These are phyloP conservation scores for Phengaris alcon DNA, from an alignment of 2,888 invertebrate genomes.

Conservation along the genomic window DNA sequence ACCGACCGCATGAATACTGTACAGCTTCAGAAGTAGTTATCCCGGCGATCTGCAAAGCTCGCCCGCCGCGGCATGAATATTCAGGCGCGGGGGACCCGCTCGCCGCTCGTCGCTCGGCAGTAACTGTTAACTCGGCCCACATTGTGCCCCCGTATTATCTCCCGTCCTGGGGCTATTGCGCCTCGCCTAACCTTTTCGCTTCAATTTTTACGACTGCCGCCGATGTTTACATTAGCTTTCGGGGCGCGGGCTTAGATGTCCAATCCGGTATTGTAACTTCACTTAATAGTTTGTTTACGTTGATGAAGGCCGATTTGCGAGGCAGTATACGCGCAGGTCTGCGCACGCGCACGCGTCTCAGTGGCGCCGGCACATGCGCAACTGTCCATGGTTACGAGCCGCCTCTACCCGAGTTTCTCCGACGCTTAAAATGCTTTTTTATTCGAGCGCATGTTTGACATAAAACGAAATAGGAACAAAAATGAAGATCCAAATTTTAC, in stretches of 20 bases:
- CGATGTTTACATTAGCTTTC: conserved; percentile 21
- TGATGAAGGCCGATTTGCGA: conserved; percentile 77
- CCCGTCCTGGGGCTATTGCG: conserved; percentile 48
- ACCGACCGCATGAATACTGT: conserved; percentile 42
- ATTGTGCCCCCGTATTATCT: conserved; percentile 52
- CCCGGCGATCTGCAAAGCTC: conserved; percentile 49
- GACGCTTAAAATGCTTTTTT: conserved; percentile 56
- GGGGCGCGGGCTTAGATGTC: conserved; percentile 23
- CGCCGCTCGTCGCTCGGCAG: conserved; percentile 56
- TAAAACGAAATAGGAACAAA: conserved; percentile 49
- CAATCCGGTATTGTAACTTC: conserved; percentile 42
- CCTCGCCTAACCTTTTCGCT: conserved; percentile 38
- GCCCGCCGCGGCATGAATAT: conserved; percentile 62
- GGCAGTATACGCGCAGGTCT: conserved; percentile 75
- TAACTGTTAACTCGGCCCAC: conserved; percentile 69
- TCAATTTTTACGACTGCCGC: conserved; percentile 25
- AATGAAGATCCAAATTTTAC: conserved; percentile 67
- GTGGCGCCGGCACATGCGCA: conserved; percentile 73
- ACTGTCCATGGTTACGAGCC: conserved; percentile 58
- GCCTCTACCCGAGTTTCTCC: conserved; percentile 48
- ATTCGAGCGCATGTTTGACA: conserved; percentile 49
- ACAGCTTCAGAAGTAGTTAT: conserved; percentile 44
- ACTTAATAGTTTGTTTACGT: conserved; percentile 71
- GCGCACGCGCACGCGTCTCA: conserved; percentile 77
- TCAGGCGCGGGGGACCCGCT: conserved; percentile 53